Evolutionary conservation across 2,113 vertebrate species (phyloP).

Genomic region (Alectura lathami): DNA sequence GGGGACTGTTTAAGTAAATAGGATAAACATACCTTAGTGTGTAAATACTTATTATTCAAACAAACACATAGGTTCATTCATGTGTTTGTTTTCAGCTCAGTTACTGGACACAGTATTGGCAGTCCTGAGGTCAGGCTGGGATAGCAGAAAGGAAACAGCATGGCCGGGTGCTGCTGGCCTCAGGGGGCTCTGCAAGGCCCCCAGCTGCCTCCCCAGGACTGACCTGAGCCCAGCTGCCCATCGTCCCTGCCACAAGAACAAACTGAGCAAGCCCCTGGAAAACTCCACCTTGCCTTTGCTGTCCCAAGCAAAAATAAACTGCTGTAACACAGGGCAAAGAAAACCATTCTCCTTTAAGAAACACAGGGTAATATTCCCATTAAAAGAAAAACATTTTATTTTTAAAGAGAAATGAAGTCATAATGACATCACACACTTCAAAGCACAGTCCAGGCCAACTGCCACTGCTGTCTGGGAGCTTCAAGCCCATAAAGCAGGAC

Average conservation of each 20-base stretch:
- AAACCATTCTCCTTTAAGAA: background rate
- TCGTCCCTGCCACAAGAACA: background rate
- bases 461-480: background rate
- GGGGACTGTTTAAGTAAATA: background rate
- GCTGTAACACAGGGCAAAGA: background rate
- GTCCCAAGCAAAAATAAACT: background rate
- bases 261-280: background rate
- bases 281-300: background rate
- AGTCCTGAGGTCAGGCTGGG: background rate
- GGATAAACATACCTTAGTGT: background rate
- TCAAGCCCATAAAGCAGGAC: background rate
- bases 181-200: background rate
- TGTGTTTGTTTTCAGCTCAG: background rate
- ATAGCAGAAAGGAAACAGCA: background rate
- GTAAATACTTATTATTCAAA: background rate
- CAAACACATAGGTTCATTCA: background rate
- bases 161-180: background rate
- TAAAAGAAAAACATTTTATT: background rate
- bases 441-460: background rate
- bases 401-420: background rate
- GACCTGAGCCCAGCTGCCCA: background rate
- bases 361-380: background rate
- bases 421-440: background rate
- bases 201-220: fast-evolving
- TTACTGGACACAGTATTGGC: background rate